These are phyloP conservation scores for Cerastoderma edule DNA, from an alignment of 2,888 invertebrate species.

Conservation along the genomic window DNA sequence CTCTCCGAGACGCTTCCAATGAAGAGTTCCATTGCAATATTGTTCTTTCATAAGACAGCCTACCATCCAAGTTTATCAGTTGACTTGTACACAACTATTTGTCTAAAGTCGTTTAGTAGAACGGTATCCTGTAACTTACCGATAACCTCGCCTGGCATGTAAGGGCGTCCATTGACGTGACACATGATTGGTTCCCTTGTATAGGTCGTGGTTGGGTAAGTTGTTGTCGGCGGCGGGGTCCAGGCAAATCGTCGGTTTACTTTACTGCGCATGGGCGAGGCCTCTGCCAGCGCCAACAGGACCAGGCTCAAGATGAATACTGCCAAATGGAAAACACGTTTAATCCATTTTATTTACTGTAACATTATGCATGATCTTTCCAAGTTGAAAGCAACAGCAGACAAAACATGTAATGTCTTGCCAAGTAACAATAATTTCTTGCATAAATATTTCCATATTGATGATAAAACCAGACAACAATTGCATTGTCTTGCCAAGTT, in stretches of 20 bases:
- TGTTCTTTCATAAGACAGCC: background rate
- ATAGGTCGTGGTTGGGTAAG: background rate
- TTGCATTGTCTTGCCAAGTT: no score
- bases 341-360: no score
- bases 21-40: background rate
- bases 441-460: no score
- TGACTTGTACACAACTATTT: background rate
- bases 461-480: no score
- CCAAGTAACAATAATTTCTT: no score
- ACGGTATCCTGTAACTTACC: no score
- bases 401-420: no score
- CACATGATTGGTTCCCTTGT: background rate
- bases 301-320: background rate
- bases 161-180: background rate
- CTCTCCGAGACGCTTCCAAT: background rate
- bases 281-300: background rate
- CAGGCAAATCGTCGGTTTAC: background rate
- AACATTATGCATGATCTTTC: no score
- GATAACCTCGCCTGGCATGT: background rate
- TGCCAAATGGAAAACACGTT: no score
- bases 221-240: background rate
- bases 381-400: no score
- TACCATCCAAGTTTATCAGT: background rate
- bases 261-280: background rate
- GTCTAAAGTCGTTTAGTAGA: no score